Evolutionary conservation across 2,113 vertebrate species (phyloP).

Genomic region (Corythornis vintsioides): DNA sequence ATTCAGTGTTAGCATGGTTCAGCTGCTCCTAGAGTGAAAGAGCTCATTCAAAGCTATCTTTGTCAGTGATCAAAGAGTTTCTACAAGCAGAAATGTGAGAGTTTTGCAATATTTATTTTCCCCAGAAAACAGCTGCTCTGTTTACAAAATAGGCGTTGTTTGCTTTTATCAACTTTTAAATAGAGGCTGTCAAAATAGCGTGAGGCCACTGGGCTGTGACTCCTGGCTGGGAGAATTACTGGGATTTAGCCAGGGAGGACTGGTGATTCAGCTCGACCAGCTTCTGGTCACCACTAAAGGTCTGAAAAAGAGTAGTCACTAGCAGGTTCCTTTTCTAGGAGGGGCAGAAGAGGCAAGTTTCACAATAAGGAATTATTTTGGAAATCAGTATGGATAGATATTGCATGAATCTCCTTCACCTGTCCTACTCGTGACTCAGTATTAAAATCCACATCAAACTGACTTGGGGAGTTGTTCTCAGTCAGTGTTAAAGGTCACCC

Average conservation of each 20-base stretch:
- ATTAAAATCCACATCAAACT: not conserved
- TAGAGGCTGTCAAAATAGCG: not conserved
- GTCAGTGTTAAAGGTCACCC: not conserved
- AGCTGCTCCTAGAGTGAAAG: not conserved
- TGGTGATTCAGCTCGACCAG: not conserved
- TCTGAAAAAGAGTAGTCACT: not conserved
- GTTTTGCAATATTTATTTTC: not conserved
- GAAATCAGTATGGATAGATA: not conserved
- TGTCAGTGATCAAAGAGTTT: not conserved
- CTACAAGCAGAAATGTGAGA: not conserved
- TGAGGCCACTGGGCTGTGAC: not conserved
- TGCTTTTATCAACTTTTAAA: not conserved
- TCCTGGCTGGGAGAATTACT: not conserved
- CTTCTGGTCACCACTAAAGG: not conserved
- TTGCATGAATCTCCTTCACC: not conserved
- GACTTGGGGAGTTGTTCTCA: not conserved
- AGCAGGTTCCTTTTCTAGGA: not conserved
- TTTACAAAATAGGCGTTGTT: not conserved
- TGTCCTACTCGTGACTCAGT: not conserved
- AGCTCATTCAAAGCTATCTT: not conserved
- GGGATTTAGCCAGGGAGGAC: not conserved
- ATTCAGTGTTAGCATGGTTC: not conserved
- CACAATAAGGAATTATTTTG: not conserved
- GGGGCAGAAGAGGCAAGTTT: not conserved
- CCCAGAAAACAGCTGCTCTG: not conserved